These are phyloP conservation scores for Mustelus asterias DNA, from an alignment of 2,113 vertebrate species.

Conservation along the genomic window DNA sequence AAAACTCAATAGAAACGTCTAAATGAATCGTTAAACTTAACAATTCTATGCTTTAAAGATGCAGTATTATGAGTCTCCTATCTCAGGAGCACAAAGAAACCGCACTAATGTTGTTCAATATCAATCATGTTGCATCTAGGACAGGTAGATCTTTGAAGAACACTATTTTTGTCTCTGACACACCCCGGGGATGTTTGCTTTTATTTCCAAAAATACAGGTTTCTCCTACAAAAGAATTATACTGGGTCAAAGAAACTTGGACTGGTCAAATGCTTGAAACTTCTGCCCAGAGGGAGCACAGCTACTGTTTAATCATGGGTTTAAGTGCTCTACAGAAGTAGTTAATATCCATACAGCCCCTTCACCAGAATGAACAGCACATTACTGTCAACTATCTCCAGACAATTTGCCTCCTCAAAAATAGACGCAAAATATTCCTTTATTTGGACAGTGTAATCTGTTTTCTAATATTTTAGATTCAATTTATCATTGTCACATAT, in stretches of 20 bases:
- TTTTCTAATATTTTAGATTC: neutral
- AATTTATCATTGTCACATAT: no score
- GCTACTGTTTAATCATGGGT: neutral
- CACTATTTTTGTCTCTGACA: neutral
- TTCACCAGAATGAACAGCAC: neutral
- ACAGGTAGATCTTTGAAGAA: neutral
- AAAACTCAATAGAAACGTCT: neutral
- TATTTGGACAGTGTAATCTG: neutral
- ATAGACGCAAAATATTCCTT: neutral
- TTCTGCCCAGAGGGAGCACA: neutral
- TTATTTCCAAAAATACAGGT: constrained; percentile 1
- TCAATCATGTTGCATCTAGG: neutral
- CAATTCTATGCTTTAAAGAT: neutral
- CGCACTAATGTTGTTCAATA: neutral
- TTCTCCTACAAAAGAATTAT: neutral
- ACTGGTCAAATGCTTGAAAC: neutral
- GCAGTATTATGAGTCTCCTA: neutral
- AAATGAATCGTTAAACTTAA: neutral
- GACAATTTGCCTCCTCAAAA: neutral
- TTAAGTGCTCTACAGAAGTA: neutral
- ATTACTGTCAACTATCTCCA: neutral
- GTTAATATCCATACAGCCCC: neutral
- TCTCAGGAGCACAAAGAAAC: neutral
- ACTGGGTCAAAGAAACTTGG: neutral
- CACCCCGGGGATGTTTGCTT: neutral